These are phyloP conservation scores for Neria commutata DNA, from an alignment of 2,888 invertebrate species.

Conservation along the genomic window DNA sequence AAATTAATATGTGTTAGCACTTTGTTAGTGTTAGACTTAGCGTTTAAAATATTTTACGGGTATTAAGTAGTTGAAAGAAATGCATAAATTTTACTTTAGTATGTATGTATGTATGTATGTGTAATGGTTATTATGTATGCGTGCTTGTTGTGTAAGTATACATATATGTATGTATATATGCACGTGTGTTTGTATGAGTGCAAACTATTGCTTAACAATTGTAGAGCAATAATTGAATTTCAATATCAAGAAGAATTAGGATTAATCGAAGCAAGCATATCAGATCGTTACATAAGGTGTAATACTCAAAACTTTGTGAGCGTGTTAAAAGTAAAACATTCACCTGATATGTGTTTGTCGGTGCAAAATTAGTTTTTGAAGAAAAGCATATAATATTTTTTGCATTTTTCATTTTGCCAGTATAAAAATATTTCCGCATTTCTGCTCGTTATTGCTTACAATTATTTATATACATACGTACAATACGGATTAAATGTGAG, in stretches of 20 bases:
- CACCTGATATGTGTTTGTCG: neutral
- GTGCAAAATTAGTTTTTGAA: too few relatives aligned
- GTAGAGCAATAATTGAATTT: neutral
- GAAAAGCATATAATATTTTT: neutral
- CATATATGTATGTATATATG: too few relatives aligned
- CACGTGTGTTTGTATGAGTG: neutral
- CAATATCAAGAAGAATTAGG: neutral
- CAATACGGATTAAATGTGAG: too few relatives aligned
- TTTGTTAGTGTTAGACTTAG: neutral
- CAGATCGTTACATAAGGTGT: neutral
- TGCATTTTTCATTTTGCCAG: neutral
- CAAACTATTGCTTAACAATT: neutral
- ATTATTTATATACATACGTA: too few relatives aligned
- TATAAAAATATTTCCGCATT: neutral
- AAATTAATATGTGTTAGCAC: slow-evolving; percentile 2
- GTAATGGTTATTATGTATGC: neutral
- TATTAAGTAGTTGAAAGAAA: neutral
- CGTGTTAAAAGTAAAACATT: neutral
- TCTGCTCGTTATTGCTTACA: too few relatives aligned
- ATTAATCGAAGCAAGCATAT: neutral
- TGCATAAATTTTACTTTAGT: slow-evolving; percentile 2
- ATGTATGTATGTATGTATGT: neutral
- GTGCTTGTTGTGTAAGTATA: too few relatives aligned
- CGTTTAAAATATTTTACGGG: neutral
- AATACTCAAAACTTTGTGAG: neutral